Evolutionary conservation across 2,113 vertebrate species (phyloP).

Genomic region (Calidris pygmaea): DNA sequence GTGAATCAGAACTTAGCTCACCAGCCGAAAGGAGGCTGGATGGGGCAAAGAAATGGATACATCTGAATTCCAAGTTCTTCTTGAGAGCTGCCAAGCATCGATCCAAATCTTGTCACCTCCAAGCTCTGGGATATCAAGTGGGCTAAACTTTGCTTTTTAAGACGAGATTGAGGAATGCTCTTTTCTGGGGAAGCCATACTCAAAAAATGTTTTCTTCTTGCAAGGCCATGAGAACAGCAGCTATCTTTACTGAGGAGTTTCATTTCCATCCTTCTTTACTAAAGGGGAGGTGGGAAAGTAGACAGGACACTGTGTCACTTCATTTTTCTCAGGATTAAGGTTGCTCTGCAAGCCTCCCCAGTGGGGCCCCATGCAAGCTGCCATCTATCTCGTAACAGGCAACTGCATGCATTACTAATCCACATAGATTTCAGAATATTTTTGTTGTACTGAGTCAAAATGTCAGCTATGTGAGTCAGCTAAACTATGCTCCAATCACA

Average conservation of each 20-base stretch:
- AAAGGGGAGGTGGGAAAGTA: not conserved
- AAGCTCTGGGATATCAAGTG: not conserved
- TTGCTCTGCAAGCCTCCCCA: not conserved
- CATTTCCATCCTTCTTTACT: not conserved
- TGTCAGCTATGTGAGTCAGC: conserved; percentile 54
- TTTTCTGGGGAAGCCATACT: not conserved
- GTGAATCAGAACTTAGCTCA: not conserved
- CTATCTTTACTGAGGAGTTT: not conserved
- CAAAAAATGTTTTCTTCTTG: not conserved
- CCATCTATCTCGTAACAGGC: not conserved
- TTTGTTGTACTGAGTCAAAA: conserved; percentile 44
- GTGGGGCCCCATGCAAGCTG: not conserved
- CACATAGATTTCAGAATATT: conserved; percentile 40
- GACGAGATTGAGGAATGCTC: not conserved
- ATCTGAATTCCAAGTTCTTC: not conserved
- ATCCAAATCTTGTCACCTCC: not conserved
- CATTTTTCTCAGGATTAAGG: conserved; percentile 17
- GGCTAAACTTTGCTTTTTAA: not conserved
- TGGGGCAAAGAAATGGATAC: not conserved
- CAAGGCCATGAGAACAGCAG: not conserved
- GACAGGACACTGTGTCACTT: not conserved
- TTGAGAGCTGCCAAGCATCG: not conserved
- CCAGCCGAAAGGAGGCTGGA: not conserved
- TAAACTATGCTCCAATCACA: conserved; percentile 14
- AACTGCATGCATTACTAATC: conserved; percentile 27